Evolutionary conservation across 2,888 invertebrate species (phyloP), one percentile per base, ranked within the genome.

Genomic region (Agapostemon virescens): DNA sequence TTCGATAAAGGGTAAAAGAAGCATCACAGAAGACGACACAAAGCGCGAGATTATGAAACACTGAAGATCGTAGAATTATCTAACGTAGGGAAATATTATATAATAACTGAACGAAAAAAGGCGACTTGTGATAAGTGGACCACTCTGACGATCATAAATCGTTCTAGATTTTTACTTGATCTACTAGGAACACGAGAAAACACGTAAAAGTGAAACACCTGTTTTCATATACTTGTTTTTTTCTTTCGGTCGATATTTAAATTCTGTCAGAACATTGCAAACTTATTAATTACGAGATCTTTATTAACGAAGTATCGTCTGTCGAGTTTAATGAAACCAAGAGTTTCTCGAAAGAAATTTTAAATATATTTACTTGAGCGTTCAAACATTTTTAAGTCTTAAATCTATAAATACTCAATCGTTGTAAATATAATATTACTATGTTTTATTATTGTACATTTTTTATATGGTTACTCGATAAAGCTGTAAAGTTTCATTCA

Each of bases 61-160:
- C 23, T 61, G 55, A 23, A 49, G 17, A 38, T 30, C 49, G 30
- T 52, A 66, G 61, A 38, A 42, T 77, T 74, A 77, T 42, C 70
- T 52, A 58, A 26, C 68, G n/a, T 38, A 55, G 45, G 26, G 40
- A 42, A 17, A n/a, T 42, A 45, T 13, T 26, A 36, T 36, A 63
- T 45, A 45, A 26, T 61, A 58, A 68, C 30, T 1, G 52, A 49
- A 36, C 20, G 49, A 15, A 38, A 23, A 23, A 76, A 73, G 69
- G 61, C 77, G 40, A 77, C 66, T 82, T 84, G 86, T 85, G 86
- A 85, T 85, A 85, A 73, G 66, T 79, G 80, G 81, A 83, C 79
- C 73, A 81, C 70, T 49, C 45, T 49, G 74, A 81, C 66, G 70
- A 72, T 66, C 61, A 64, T 42, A 36, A 71, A 74, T 71, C 72